Percentiles rank a stretch among this genome's conserved stretches.
phyloP scores from a whole-genome alignment of 2,797 vertebrate genomes.

The Phoeniculus purpureus region DNA sequence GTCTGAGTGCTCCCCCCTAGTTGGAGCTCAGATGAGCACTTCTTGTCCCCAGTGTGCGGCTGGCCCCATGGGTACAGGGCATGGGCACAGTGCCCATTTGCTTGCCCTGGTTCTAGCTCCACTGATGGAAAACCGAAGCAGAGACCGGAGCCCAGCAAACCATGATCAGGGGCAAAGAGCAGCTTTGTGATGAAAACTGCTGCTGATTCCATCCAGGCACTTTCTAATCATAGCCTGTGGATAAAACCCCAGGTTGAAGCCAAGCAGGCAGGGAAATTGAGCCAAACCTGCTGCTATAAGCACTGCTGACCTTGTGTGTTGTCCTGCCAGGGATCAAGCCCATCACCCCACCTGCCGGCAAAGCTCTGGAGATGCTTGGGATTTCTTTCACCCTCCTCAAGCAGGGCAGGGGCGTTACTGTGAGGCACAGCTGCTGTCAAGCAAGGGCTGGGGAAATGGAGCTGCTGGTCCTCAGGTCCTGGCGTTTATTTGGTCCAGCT shows the following conservation, averaged over 20 bases:
- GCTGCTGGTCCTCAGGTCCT: not conserved
- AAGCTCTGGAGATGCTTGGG: not conserved
- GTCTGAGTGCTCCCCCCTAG: not conserved
- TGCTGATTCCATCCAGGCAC: not conserved
- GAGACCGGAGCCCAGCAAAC: not conserved
- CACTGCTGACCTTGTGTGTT: not conserved
- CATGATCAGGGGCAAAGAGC: not conserved
- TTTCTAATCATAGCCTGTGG: not conserved
- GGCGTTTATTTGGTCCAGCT: not conserved
- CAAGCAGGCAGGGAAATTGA: not conserved
- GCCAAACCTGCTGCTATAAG: conserved; percentile 21
- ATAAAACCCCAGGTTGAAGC: not conserved
- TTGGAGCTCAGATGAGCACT: not conserved
- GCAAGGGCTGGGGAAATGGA: not conserved
- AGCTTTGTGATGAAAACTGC: not conserved
- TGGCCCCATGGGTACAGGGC: not conserved
- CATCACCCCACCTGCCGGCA: not conserved
- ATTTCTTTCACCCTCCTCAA: not conserved
- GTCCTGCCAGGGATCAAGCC: not conserved
- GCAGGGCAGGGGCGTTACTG: not conserved
- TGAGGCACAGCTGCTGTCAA: not conserved
- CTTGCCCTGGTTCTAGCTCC: rapidly evolving
- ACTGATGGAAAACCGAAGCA: rapidly evolving
- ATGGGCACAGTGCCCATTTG: rapidly evolving
- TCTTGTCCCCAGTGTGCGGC: rapidly evolving